These are phyloP conservation scores for Megalurothrips usitatus DNA, from an alignment of 2,888 invertebrate genomes.

Conservation along the genomic window DNA sequence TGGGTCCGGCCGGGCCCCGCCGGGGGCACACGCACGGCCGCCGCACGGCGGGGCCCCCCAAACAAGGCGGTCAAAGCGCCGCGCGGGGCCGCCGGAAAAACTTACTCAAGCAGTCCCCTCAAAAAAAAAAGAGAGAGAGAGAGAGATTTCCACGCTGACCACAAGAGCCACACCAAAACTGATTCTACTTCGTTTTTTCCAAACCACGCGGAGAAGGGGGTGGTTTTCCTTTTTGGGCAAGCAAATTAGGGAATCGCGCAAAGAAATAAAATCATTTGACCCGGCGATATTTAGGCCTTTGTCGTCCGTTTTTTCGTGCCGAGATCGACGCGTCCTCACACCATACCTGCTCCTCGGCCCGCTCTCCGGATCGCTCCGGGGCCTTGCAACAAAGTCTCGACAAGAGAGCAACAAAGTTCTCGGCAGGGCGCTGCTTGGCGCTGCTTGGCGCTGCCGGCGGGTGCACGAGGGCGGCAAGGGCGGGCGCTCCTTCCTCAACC, in stretches of 20 bases:
- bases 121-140: neutral
- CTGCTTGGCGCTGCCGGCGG: no score
- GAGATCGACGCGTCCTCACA: neutral
- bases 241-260: no score
- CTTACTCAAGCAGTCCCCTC: neutral
- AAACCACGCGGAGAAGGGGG: no score
- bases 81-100: neutral
- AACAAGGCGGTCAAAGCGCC: neutral
- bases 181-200: neutral
- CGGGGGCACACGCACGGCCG: neutral
- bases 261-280: no score
- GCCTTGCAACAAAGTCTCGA: neutral
- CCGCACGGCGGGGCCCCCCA: neutral
- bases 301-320: neutral
- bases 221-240: no score
- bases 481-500: no score
- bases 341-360: no score
- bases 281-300: neutral
- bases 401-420: no score
- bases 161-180: neutral
- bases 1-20: no score
- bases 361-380: neutral
- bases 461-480: no score
- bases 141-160: slow-evolving; percentile 9
- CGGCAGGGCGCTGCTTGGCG: no score